Evolutionary conservation across 1,140 invertebrate genomes (phyloP), one percentile per base, ranked within the genome.

Genomic region (Dreissena polymorpha): DNA sequence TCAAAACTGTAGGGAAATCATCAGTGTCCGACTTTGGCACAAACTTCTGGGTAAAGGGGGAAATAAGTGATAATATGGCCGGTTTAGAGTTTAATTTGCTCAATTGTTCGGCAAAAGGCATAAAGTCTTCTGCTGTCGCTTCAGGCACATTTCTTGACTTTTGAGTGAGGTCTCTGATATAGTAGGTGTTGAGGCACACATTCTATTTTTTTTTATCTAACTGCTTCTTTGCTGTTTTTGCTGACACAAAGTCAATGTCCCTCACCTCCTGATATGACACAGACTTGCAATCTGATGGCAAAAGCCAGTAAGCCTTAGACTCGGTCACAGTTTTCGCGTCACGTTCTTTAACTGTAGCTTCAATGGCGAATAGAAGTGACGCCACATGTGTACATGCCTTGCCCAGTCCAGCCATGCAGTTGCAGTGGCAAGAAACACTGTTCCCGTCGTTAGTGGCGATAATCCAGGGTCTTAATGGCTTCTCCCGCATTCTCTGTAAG

Each of bases 401-500:
- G 18, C 75, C 64, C 7, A 69, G 65, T 12, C 65, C 64, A 27
- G 75, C 64, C 65, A 78, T 69, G 55, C 75, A 78, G 50, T 78
- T 50, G 49, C 75, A 69, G 39, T 78, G 75, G 10, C 49, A 64
- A 25, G 64, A 0, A 27, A 27, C 23, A 12, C 68, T 50, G 18
- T 21, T 27, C 12, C 75, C 75, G n/a, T n/a, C 25, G 5, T 10
- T 23, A 1, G 6, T 53, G 14, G 10, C 39, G 16, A 78, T 78
- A 27, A 78, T 14, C 75, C 64, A 65, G 6, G 60, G 65, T 57
- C 23, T 21, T 18, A 68, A 50, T 14, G 75, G 23, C 6, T 16
- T 53, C 27, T 78, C 64, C 3, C 60, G 64, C 75, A 69, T 78
- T 14, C 75, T 51, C 65, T 78, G 75, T 16, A 64, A 78, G 55